phyloP scores from a whole-genome alignment of 2,888 invertebrate species.

The Eumacrocentrus americanus region DNA sequence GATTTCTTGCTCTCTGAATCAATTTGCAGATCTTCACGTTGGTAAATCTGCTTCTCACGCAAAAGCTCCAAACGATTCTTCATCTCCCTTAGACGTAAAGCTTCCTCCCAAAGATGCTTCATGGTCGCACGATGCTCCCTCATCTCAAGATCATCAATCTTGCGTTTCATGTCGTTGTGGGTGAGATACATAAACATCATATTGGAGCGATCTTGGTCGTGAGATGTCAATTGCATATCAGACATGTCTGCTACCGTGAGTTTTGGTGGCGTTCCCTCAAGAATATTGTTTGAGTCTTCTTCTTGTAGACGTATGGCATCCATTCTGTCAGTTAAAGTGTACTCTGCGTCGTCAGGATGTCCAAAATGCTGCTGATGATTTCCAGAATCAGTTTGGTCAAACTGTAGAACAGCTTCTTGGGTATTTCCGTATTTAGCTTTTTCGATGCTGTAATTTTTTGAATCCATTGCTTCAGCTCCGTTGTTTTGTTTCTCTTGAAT shows the following conservation, averaged over 20 bases:
- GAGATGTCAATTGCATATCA: constrained; percentile 39
- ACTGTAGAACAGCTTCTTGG: constrained; percentile 6
- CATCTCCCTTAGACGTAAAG: constrained; percentile 55
- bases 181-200: constrained; percentile 50
- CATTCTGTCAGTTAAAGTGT: neutral
- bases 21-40: constrained; percentile 43
- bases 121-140: constrained; percentile 48
- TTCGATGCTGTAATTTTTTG: neutral
- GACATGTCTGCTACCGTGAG: neutral
- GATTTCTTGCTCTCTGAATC: constrained; percentile 43
- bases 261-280: neutral
- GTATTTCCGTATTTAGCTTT: constrained; percentile 1
- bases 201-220: constrained; percentile 44
- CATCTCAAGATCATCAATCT: constrained; percentile 49
- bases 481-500: no score
- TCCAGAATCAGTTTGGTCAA: neutral
- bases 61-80: constrained; percentile 50
- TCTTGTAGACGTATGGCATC: neutral
- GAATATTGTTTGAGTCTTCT: neutral
- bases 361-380: neutral
- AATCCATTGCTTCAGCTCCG: constrained; percentile 3
- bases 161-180: constrained; percentile 48
- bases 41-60: constrained; percentile 49
- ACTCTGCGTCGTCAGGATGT: neutral
- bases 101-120: constrained; percentile 53